Evolutionary conservation across 2,797 vertebrate genomes (phyloP).

Genomic region (Pseudopleuronectes americanus): DNA sequence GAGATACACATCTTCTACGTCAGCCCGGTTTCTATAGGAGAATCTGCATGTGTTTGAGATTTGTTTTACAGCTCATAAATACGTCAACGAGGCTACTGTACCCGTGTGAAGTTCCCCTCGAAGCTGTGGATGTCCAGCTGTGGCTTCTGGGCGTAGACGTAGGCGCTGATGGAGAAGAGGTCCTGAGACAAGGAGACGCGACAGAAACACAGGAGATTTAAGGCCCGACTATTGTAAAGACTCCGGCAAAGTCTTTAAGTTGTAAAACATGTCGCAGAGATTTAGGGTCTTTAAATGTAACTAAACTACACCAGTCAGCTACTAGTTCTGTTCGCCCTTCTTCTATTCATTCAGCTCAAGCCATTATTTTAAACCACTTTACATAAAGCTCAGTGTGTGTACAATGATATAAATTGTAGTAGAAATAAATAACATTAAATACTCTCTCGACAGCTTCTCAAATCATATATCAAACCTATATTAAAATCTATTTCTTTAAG

Average conservation of each 20-base stretch:
- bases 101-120: constrained; percentile 97
- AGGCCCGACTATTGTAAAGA: neutral
- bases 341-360: no score
- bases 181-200: constrained; percentile 83
- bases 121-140: constrained; percentile 99
- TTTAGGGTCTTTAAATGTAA: no score
- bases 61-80: constrained; percentile 50
- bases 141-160: constrained; percentile 95
- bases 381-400: no score
- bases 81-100: constrained; percentile 75
- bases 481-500: no score
- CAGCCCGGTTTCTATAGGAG: constrained; percentile 29
- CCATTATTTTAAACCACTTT: no score
- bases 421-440: no score
- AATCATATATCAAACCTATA: no score
- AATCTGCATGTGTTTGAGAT: constrained; percentile 55
- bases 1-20: constrained; percentile 57
- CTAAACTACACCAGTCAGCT: no score
- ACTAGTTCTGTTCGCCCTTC: no score
- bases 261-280: no score
- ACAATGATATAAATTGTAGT: no score
- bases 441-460: no score
- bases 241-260: neutral
- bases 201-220: neutral
- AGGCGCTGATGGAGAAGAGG: constrained; percentile 95